Conservation (phyloP, 2,888 invertebrate genomes). For the Xylocampa areola region DNA sequence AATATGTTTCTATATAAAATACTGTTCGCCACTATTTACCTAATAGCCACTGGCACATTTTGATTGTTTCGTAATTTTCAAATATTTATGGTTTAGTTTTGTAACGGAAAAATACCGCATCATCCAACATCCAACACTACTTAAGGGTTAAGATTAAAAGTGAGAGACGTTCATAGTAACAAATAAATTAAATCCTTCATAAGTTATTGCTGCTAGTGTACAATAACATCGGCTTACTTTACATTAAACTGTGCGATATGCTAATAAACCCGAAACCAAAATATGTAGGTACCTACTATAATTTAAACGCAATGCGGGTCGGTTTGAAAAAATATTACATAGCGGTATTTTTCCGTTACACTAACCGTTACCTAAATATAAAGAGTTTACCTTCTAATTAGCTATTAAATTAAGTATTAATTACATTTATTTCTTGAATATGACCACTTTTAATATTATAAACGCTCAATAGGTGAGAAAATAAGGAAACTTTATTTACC, state of each 20-base stretch:
- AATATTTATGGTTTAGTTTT: slow-evolving; percentile 51
- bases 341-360: slow-evolving; percentile 51
- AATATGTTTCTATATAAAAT: slow-evolving; percentile 59
- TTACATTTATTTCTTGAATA: slow-evolving; percentile 63
- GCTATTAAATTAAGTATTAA: slow-evolving; percentile 65
- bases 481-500: slow-evolving; percentile 51
- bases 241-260: slow-evolving; percentile 18
- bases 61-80: slow-evolving; percentile 61
- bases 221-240: slow-evolving; percentile 5
- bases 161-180: neutral
- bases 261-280: neutral
- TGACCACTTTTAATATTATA: slow-evolving; percentile 55
- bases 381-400: slow-evolving; percentile 52
- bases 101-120: slow-evolving; percentile 52
- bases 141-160: slow-evolving; percentile 8
- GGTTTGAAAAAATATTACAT: slow-evolving; percentile 28
- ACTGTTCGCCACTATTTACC: slow-evolving; percentile 63
- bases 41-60: slow-evolving; percentile 72
- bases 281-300: neutral
- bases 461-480: slow-evolving; percentile 67
- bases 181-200: slow-evolving; percentile 2
- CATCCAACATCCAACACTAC: slow-evolving; percentile 5
- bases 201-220: slow-evolving; percentile 8
- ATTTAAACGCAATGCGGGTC: neutral
- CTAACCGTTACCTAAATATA: slow-evolving; percentile 35